phyloP scores from a whole-genome alignment of 2,797 vertebrate species.

The Serranus cabrilla region DNA sequence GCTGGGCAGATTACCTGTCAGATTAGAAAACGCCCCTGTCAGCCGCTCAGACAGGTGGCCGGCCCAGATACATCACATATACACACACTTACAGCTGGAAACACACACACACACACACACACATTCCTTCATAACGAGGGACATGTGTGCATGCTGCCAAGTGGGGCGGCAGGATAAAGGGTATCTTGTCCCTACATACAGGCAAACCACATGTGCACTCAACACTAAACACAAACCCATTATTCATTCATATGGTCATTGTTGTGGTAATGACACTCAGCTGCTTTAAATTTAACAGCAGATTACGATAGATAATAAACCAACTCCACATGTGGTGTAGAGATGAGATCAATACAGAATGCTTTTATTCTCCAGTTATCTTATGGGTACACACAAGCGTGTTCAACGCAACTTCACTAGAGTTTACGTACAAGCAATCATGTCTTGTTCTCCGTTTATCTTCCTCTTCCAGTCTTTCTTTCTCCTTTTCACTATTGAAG shows the following conservation, averaged over 20 bases:
- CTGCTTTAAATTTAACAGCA: slow-evolving; percentile 56
- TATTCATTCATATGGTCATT: slow-evolving; percentile 10
- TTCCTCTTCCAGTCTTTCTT: not conserved
- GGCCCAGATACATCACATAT: slow-evolving; percentile 69
- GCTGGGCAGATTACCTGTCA: slow-evolving; percentile 84
- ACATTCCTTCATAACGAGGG: not conserved
- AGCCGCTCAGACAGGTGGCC: slow-evolving; percentile 74
- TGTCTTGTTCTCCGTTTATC: slow-evolving; percentile 16
- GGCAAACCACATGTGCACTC: not conserved
- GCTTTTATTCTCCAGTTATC: slow-evolving; percentile 38
- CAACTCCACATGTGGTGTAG: slow-evolving; percentile 42
- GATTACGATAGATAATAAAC: slow-evolving; percentile 57
- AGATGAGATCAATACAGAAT: slow-evolving; percentile 62
- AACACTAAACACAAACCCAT: not conserved
- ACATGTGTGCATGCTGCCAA: slow-evolving; percentile 5
- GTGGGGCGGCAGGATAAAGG: slow-evolving; percentile 6
- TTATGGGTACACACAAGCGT: slow-evolving; percentile 9
- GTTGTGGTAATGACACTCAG: slow-evolving; percentile 36
- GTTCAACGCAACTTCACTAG: slow-evolving; percentile 21
- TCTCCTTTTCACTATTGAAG: slow-evolving; percentile 18
- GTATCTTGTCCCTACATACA: slow-evolving; percentile 1
- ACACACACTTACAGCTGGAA: slow-evolving; percentile 7
- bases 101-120: not conserved
- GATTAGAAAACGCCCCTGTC: slow-evolving; percentile 83
- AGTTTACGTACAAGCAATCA: slow-evolving; percentile 48